A percentile compares a stretch with the other conserved stretches of the same genome.
These are phyloP conservation scores for Ceyx cyanopectus DNA, from an alignment of 2,113 vertebrate species.

Conservation along the genomic window DNA sequence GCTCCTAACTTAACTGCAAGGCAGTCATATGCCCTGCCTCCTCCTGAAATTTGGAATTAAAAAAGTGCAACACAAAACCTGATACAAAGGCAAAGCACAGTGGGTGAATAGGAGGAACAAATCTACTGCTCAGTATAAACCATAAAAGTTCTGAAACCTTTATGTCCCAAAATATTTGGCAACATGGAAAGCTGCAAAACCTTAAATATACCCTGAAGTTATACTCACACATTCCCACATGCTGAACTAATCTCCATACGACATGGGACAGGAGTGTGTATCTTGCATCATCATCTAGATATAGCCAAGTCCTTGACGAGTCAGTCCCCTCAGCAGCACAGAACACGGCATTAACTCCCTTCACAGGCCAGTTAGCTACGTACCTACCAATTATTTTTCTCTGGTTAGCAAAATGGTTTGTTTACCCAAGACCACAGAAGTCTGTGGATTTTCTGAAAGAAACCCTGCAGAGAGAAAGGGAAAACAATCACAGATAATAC, in stretches of 20 bases:
- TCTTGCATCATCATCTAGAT: background rate
- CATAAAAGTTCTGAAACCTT: background rate
- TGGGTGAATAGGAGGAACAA: background rate
- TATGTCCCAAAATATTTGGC: background rate
- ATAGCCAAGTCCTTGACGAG: background rate
- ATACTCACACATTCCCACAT: background rate
- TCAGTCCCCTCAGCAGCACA: background rate
- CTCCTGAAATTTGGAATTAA: background rate
- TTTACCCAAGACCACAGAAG: conserved; percentile 48
- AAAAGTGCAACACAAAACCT: background rate
- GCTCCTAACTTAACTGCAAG: background rate
- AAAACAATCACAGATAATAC: conserved; percentile 65
- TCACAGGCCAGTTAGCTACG: background rate
- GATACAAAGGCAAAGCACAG: background rate
- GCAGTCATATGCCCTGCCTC: background rate
- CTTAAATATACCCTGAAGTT: conserved; percentile 18
- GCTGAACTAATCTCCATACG: background rate
- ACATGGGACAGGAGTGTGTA: background rate
- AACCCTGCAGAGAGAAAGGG: conserved; percentile 25
- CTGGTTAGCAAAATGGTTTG: conserved; percentile 11
- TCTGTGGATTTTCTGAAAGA: conserved; percentile 29
- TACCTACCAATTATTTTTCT: background rate
- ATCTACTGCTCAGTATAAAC: background rate
- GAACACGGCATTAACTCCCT: background rate
- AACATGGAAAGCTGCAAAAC: background rate